phyloP scores from a whole-genome alignment of 1,140 invertebrate genomes.

The Lasaia peninsularis region DNA sequence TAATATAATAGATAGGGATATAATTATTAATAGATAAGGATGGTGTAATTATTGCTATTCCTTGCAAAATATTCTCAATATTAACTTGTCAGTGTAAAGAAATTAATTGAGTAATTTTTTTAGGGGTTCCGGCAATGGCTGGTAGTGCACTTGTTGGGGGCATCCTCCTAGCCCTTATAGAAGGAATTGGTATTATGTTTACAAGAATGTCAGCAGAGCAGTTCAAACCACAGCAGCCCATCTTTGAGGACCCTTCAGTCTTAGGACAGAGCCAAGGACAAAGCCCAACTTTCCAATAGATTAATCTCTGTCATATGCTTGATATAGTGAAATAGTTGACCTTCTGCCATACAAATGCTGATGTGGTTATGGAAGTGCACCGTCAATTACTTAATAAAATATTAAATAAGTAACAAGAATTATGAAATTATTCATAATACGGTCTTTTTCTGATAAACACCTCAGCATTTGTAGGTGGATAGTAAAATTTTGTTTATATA shows the following conservation, averaged over 20 bases:
- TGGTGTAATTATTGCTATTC: too few species aligned
- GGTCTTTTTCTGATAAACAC: too few species aligned
- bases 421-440: too few species aligned
- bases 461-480: too few species aligned
- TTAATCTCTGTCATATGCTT: constrained; percentile 8
- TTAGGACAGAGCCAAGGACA: constrained; percentile 73
- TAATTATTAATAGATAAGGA: too few species aligned
- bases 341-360: background rate
- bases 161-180: constrained; percentile 95
- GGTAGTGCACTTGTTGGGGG: constrained; percentile 97
- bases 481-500: too few species aligned
- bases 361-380: background rate
- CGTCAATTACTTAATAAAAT: too few species aligned
- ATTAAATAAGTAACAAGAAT: too few species aligned
- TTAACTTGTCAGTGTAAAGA: too few species aligned
- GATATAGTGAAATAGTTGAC: background rate
- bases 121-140: constrained; percentile 91
- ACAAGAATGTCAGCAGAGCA: constrained; percentile 93
- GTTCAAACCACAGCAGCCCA: constrained; percentile 87
- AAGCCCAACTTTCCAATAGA: constrained; percentile 52
- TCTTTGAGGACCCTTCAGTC: constrained; percentile 84
- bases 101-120: constrained; percentile 29
- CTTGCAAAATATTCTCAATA: too few species aligned
- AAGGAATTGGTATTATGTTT: constrained; percentile 96
- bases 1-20: too few species aligned